A percentile compares a stretch with the other conserved stretches of the same genome.
phyloP scores from a whole-genome alignment of 2,113 vertebrate species.

The Recurvirostra avosetta region DNA sequence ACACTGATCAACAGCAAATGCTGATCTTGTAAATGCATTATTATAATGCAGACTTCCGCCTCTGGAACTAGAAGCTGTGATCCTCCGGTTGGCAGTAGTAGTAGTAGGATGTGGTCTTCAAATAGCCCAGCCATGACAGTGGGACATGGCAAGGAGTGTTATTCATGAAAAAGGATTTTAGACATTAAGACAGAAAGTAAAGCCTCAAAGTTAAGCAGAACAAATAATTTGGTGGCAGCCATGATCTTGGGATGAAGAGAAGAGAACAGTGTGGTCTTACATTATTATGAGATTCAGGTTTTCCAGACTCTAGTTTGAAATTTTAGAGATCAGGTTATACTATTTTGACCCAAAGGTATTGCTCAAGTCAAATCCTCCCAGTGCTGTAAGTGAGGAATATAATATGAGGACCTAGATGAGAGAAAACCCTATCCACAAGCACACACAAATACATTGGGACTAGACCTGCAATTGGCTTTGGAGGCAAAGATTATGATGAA shows the following conservation, averaged over 20 bases:
- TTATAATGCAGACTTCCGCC: neutral
- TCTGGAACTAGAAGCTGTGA: neutral
- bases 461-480: neutral
- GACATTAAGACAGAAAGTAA: neutral
- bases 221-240: neutral
- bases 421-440: neutral
- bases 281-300: neutral
- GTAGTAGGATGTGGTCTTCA: neutral
- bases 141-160: neutral
- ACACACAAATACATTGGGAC: neutral
- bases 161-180: neutral
- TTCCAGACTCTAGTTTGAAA: neutral
- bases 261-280: neutral
- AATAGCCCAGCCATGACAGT: neutral
- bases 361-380: neutral
- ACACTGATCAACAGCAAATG: neutral
- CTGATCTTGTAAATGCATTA: neutral
- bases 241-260: neutral
- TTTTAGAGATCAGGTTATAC: neutral
- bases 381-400: neutral
- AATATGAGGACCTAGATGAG: neutral
- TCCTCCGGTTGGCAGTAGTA: neutral
- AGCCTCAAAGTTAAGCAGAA: neutral
- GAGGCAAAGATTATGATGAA: neutral
- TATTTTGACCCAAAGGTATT: neutral